Evolutionary conservation across 2,888 invertebrate genomes (phyloP).

Genomic region (Sinhomidia bicolor): DNA sequence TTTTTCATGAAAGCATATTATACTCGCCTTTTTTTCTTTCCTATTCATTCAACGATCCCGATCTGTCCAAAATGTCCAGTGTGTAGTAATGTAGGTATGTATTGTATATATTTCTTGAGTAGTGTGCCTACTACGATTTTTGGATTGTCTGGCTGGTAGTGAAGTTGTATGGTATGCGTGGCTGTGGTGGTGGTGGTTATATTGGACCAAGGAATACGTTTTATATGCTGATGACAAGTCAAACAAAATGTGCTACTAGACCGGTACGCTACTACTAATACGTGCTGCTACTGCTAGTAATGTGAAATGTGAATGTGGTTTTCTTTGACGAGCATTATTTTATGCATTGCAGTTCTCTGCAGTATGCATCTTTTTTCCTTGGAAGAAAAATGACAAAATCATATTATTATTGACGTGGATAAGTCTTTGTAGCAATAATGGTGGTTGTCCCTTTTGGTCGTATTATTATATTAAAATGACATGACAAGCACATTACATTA

Average conservation of each 20-base stretch:
- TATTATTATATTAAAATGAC: too few relatives aligned
- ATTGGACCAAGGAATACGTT: neutral
- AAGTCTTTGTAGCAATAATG: too few relatives aligned
- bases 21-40: neutral
- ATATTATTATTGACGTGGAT: neutral
- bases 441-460: neutral
- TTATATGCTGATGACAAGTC: neutral
- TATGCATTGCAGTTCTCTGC: neutral
- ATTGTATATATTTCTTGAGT: neutral
- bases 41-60: conserved; percentile 7
- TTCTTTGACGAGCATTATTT: neutral
- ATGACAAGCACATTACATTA: too few relatives aligned
- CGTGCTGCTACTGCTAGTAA: too few relatives aligned
- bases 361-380: neutral
- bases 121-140: neutral
- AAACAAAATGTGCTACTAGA: conserved; percentile 2
- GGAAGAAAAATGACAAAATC: neutral
- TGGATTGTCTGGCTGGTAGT: neutral
- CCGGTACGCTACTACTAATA: too few relatives aligned
- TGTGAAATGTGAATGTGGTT: too few relatives aligned
- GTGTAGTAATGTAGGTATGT: neutral
- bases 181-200: neutral
- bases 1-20: neutral
- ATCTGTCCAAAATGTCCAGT: neutral
- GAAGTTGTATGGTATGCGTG: neutral